Evolutionary conservation across 1,140 invertebrate species (phyloP).

Genomic region (Mylabris phalerata): DNA sequence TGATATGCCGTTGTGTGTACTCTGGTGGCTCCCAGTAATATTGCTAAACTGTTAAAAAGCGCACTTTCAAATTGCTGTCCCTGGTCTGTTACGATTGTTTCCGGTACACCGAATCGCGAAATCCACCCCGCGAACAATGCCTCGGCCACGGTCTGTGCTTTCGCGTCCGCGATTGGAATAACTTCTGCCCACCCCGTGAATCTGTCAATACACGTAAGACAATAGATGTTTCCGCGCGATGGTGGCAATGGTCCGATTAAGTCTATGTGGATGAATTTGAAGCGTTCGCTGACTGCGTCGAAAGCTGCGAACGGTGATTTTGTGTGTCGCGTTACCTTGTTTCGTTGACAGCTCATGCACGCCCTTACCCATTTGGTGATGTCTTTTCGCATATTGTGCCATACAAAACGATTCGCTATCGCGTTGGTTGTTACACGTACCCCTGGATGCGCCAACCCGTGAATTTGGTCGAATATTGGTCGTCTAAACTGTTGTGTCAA

Average conservation of each 20-base stretch:
- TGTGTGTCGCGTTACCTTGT: constrained; percentile 29
- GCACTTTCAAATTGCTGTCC: constrained; percentile 39
- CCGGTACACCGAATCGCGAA: constrained; percentile 37
- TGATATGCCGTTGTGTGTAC: neutral
- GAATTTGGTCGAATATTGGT: constrained; percentile 19
- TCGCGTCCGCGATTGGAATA: constrained; percentile 36
- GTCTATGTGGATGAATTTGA: constrained; percentile 45
- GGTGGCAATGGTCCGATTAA: constrained; percentile 44
- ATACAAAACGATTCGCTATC: constrained; percentile 21
- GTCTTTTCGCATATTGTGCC: constrained; percentile 30
- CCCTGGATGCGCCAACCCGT: constrained; percentile 30
- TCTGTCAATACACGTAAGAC: constrained; percentile 43
- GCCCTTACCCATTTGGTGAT: constrained; percentile 16
- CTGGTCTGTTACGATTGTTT: constrained; percentile 41
- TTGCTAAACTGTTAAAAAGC: neutral
- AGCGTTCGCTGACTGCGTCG: constrained; percentile 4
- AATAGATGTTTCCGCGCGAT: constrained; percentile 35
- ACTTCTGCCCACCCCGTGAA: constrained; percentile 45
- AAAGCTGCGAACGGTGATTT: constrained; percentile 2
- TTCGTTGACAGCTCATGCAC: constrained; percentile 31
- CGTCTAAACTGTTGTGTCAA: constrained; percentile 19
- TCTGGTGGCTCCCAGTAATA: neutral
- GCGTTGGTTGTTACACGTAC: constrained; percentile 18
- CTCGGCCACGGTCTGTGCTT: constrained; percentile 31
- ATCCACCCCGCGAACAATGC: constrained; percentile 35